Base-by-base conservation (phyloP, 2,113 vertebrate genomes). In the Tupaia chinensis region DNA sequence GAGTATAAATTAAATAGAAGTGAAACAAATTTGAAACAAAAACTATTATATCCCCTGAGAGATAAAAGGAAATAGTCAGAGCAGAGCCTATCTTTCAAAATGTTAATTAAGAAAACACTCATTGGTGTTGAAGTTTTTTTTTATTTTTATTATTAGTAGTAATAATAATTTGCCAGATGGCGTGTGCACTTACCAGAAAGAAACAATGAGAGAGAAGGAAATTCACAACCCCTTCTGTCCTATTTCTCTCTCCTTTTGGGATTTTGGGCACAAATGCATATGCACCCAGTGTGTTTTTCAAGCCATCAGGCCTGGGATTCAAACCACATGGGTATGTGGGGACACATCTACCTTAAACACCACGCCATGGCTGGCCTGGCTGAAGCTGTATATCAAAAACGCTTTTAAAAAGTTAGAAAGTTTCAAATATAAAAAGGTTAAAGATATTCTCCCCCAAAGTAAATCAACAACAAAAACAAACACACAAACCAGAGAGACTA, bases 11-110 rank as follows among this genome's bases (percentile, higher is more conserved):
- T 73, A 60, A 90, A 44, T 72, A 69, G 72, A 93, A 77, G 70
- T 77, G 73, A 93, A 91, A 84, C 25, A 83, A 93, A 63, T 79
- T 79, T 27, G 34, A 79, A 93, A 74, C 13, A 83, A 93, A 53
- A 87, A 29, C n/a, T 27, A 9, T 68, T 73, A 12, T 29, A 68
- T 65, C 3, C 23, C 20, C 44, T 44, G 58, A 80, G 73, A 61
- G 19, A 56, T 72, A 56, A 27, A 1, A 91, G 61, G 78, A n/a
- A n/a, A 44, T 34, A 70, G 10, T 23, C 34, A 54, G 3, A 81
- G 23, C 7, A 69, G 12, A 89, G 22, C 8, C 3, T 88, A 12
- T 56, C 78, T 87, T 61, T 25, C 20, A 65, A 79, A 72, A 22
- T 32, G 60, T 22, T 73, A 44, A 61, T 78, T 65, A 17, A 54